phyloP scores from a whole-genome alignment of 2,113 vertebrate genomes.

The Ptyas mucosa region DNA sequence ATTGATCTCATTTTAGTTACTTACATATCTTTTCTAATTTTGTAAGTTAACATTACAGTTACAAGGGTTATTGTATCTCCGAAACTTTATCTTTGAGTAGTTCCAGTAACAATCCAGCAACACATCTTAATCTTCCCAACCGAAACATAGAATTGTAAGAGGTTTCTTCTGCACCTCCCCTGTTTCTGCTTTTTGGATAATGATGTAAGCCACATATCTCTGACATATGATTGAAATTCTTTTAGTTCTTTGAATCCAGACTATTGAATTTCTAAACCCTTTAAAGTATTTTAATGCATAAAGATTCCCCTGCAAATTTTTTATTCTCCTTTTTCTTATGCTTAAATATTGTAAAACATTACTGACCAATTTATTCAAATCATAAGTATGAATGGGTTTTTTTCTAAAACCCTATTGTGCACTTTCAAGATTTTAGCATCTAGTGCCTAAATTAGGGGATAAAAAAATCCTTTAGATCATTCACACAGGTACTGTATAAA shows the following conservation, averaged over 20 bases:
- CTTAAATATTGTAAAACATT: background rate
- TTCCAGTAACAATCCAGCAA: background rate
- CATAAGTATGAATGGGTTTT: background rate
- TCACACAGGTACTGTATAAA: background rate
- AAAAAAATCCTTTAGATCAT: background rate
- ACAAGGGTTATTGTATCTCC: background rate
- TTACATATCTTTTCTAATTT: background rate
- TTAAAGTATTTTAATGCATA: background rate
- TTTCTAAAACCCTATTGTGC: background rate
- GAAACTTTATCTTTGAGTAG: background rate
- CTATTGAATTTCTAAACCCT: background rate
- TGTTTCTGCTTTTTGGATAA: background rate
- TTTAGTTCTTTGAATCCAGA: background rate
- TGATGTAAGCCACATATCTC: background rate
- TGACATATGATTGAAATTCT: background rate
- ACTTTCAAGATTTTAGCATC: background rate
- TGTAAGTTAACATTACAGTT: background rate
- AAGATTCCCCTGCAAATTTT: background rate
- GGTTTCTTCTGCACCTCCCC: background rate
- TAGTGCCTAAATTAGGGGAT: background rate
- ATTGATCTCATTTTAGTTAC: background rate
- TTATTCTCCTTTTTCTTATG: background rate
- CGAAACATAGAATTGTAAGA: background rate
- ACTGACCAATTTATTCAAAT: background rate
- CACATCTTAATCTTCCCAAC: background rate